Evolutionary conservation across 2,113 vertebrate species (phyloP), one percentile per base, ranked within the genome.

Genomic region (Mustela lutreola): DNA sequence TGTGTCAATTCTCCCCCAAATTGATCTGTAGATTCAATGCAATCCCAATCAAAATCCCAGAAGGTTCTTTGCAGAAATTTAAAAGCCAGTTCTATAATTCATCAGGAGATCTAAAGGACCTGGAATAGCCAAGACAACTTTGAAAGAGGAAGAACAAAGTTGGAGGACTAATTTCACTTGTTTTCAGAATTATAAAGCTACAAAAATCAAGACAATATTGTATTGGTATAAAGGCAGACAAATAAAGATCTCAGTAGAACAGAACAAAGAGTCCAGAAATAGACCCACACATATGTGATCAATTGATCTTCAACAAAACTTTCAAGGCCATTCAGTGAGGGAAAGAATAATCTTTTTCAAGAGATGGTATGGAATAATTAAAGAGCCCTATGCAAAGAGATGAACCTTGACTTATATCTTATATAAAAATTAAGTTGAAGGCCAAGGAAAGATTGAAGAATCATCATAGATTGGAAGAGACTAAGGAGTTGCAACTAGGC

Each of bases 371-470:
- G 28, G 36, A 87, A 42, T 33, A 86, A 63, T 53, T 85, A 7
- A n/a, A 86, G 18, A 78, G 33, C 15, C 39, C 50, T n/a, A 65
- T 63, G 36, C 39, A 33, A 85, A 78, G 22, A 86, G 11, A 65
- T 12, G 73, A 85, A 76, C 7, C 48, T 75, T 76, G 42, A 93
- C 45, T 31, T 48, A 75, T 84, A 84, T 11, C 33, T 56, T n/a
- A 78, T 31, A 56, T 50, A 63, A 86, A 83, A 94, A 87, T 78
- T 93, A 86, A 93, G 45, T 53, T 82, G n/a, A 76, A 73, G 8
- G 88, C 45, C 26, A 76, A 36, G 56, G 48, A 75, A 56, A 95
- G 42, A 63, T 22, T 78, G 82, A 56, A 15, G 42, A 80, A 31
- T 19, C 83, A 36, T 33, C 12, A 82, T 42, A 56, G 91, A 48